Percentiles rank a stretch among this genome's conserved stretches.
Evolutionary conservation across 1,140 invertebrate species (phyloP).

Genomic region (Meloidogyne chitwoodi): DNA sequence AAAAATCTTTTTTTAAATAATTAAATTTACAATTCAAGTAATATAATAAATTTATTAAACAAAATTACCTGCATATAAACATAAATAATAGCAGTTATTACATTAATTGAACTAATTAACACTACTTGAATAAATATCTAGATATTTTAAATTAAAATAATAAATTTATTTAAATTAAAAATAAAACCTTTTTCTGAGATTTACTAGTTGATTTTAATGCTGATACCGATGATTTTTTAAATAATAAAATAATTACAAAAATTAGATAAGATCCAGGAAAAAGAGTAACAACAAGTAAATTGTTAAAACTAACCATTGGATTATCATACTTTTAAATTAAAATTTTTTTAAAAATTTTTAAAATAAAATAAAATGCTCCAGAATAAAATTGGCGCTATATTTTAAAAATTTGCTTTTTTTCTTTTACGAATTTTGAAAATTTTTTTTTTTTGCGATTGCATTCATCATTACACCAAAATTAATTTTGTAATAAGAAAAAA

Average conservation of each 20-base stretch:
- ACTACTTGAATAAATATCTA: constrained; percentile 29
- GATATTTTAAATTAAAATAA: no score
- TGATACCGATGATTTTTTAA: neutral
- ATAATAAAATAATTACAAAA: neutral
- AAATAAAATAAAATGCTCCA: no score
- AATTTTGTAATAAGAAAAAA: no score
- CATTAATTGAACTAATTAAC: constrained; percentile 25
- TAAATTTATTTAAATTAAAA: no score
- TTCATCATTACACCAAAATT: no score
- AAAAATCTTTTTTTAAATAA: no score
- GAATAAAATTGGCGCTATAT: no score
- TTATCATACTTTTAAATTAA: neutral
- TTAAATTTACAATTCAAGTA: no score
- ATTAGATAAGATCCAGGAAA: neutral
- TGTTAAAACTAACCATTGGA: neutral
- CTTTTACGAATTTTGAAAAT: no score
- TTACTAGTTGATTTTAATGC: neutral
- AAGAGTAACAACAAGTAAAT: neutral
- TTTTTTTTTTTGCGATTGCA: no score
- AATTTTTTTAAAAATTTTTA: no score
- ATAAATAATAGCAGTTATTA: constrained; percentile 21
- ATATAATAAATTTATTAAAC: neutral
- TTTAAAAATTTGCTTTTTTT: no score
- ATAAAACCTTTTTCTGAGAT: neutral
- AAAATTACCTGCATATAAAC: constrained; percentile 30